These are phyloP conservation scores for Leptatherina wallacei DNA, from an alignment of 2,797 vertebrate species.

Conservation along the genomic window DNA sequence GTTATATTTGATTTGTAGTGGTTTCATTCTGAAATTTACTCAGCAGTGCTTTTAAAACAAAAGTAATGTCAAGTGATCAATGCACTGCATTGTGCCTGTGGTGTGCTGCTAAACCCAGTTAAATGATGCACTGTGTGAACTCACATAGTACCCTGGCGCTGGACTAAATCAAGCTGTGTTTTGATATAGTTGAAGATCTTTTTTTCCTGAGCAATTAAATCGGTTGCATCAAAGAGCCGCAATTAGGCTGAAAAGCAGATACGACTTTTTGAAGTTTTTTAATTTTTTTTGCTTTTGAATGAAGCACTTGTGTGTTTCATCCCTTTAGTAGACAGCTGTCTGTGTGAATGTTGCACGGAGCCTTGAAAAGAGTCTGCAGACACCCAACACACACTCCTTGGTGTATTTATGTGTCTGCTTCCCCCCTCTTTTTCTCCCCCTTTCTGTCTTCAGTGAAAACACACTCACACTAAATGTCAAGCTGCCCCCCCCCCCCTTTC, in stretches of 20 bases:
- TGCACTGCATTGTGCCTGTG: not conserved
- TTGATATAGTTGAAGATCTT: not conserved
- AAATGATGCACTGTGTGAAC: not conserved
- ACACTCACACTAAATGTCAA: conserved; percentile 15
- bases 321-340: conserved; percentile 6
- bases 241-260: conserved; percentile 5
- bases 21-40: not conserved
- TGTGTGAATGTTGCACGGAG: conserved; percentile 41
- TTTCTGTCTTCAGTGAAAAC: conserved; percentile 10
- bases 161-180: not conserved
- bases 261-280: not conserved
- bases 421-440: not conserved
- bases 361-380: conserved; percentile 48
- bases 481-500: conserved; percentile 30
- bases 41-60: not conserved
- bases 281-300: conserved; percentile 30
- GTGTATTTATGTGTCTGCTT: conserved; percentile 10
- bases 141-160: not conserved
- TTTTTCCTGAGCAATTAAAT: not conserved
- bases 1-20: not conserved
- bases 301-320: conserved; percentile 38
- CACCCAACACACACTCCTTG: conserved; percentile 24
- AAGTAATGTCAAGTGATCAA: not conserved
- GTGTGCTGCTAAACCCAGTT: not conserved
- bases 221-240: not conserved